Base-by-base conservation (phyloP, 2,113 vertebrate genomes). In the Zonotrichia leucophrys region DNA sequence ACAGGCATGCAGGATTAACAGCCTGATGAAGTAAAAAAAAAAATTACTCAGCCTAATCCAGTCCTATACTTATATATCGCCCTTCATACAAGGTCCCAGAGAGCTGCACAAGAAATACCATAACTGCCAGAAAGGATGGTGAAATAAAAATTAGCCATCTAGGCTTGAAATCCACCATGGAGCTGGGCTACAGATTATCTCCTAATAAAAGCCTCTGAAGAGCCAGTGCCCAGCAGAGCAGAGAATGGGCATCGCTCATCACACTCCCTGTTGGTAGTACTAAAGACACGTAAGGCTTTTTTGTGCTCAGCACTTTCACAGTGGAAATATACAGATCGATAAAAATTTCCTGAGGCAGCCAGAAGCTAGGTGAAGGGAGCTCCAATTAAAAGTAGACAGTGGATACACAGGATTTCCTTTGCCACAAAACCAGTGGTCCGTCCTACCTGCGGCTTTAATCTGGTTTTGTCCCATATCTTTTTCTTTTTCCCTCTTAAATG, bases 1-100 rank as follows among this genome's bases (percentile, higher is more conserved):
- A 94, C 92, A 98, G 97, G 98, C 98, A 95, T 93, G 83, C 87
- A 97, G 97, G 98, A 98, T 98, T 99, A 99, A 97, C 94, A 95
- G 93, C 59, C 91, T 94, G 92, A 98, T 97, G 97, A 98, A 98
- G 97, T 98, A n/a, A 96, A 98, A 98, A 97, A 98, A 44, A 55
- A 55, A 98, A 98, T 98, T 97, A 97, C 95, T 96, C 79, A 96
- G 50, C 42, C 96, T n/a, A 96, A 89, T 81, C 67, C 85, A 83
- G 67, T 96, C 56, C 68, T 95, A 69, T 75, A 78, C 68, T 96
- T 94, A 59, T 50, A 87, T 47, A 93, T 47, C 2, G 3, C 55
- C 94, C 79, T 96, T 94, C 75, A 84, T 21, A 90, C 84, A 97
- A 95, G 68, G 90, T 97, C 88, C 78, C 50, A 78, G 74, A 92